Evolutionary conservation across 2,888 invertebrate species (phyloP), one percentile per base, ranked within the genome.

Genomic region (Eristalis pertinax): DNA sequence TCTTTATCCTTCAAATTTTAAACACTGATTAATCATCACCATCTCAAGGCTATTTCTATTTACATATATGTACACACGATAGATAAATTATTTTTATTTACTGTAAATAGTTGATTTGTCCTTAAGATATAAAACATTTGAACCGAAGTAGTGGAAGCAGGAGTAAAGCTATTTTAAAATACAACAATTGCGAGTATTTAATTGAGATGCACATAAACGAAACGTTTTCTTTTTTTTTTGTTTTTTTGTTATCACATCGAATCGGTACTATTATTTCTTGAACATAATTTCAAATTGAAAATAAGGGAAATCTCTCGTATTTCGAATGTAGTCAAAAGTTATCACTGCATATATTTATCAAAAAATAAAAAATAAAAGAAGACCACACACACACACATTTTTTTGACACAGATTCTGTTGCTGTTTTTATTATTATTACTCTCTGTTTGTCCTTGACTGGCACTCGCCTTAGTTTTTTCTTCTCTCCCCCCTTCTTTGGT

Each of bases 101-200:
- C 68, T 62, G 75, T 74, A 77, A 65, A 84, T 75, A 76, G 67
- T 43, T 63, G n/a, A 8, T 8, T 50, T 50, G 19, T 68, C 22
- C 2, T 38, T 29, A 50, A 60, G 13, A 26, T 60, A 32, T 26
- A 29, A 43, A 7, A 60, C 13, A 15, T 60, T 35, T 58, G 38
- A 56, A 76, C 63, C 43, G 50, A 74, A 67, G 65, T 79, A 67
- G 65, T 79, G 58, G 72, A 86, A 86, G 83, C 70, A 60, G 75
- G 70, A 68, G 8, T 76, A 79, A 72, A 84, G 72, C 76, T 84
- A 68, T 68, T 62, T 43, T 22, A 73, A 87, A 60, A 84, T 79
- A 87, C 87, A 87, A 84, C 79, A 73, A 50, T 87, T 87, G 87
- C 84, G 87, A 87, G 87, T 87, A 84, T 87, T 79, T 68, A 80